Evolutionary conservation across 2,888 invertebrate genomes (phyloP).

Genomic region (Acheta domesticus): DNA sequence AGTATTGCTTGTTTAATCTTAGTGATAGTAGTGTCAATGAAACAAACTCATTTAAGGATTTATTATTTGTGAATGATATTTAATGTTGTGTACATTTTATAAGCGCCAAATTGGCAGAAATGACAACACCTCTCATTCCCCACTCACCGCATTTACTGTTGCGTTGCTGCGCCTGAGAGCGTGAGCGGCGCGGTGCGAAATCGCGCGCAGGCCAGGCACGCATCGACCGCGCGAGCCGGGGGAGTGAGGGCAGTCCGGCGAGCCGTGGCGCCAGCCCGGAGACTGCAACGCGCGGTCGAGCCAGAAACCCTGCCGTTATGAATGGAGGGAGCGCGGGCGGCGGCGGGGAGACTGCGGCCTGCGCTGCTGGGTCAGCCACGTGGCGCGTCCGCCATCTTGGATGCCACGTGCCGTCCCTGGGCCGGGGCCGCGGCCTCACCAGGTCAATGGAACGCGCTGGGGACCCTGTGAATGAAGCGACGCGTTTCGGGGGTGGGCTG

Average conservation of each 20-base stretch:
- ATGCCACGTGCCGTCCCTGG: neutral
- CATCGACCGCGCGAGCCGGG: no score
- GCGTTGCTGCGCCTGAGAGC: no score
- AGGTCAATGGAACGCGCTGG: constrained; percentile 28
- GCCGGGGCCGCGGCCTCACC: constrained; percentile 12
- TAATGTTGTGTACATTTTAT: no score
- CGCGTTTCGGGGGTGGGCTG: neutral
- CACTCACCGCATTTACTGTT: neutral
- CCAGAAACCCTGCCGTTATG: neutral
- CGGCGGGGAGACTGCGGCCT: neutral
- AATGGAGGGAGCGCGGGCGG: neutral
- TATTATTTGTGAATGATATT: no score
- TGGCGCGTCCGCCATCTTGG: neutral
- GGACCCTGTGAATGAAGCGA: constrained; percentile 20
- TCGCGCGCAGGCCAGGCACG: no score
- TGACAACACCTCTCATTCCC: neutral
- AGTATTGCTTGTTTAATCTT: no score
- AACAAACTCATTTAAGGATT: no score
- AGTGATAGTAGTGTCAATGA: no score
- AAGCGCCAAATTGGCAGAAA: no score
- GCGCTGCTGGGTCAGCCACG: neutral
- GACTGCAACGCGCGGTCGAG: neutral
- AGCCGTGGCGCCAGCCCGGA: neutral
- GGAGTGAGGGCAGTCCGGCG: no score
- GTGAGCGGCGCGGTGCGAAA: no score